phyloP scores from a whole-genome alignment of 2,888 invertebrate species.

The Coelinius sp. region DNA sequence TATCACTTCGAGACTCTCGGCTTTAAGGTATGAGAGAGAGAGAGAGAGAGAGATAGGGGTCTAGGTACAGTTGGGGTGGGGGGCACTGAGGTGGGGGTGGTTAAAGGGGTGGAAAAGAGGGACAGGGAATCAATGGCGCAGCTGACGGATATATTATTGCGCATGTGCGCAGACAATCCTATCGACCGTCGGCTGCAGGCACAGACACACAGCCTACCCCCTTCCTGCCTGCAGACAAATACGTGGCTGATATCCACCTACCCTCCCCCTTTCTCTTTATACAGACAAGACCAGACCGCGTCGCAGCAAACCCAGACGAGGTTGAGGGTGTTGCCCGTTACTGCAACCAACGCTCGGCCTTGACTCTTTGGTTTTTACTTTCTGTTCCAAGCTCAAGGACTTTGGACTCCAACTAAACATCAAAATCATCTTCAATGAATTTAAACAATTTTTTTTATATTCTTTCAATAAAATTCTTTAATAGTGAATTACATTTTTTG shows the following conservation, averaged over 20 bases:
- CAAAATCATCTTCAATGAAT: neutral
- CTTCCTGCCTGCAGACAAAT: conserved; percentile 55
- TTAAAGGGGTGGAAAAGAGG: conserved; percentile 24
- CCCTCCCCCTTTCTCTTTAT: conserved; percentile 48
- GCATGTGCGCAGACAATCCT: conserved; percentile 70
- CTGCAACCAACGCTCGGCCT: conserved; percentile 59
- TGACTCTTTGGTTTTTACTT: conserved; percentile 61
- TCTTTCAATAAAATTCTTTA: too few relatives aligned
- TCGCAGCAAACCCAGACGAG: conserved; percentile 40
- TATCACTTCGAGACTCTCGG: conserved; percentile 59
- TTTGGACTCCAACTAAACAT: neutral
- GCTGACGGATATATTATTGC: conserved; percentile 64
- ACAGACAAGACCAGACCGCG: conserved; percentile 46
- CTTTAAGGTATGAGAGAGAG: conserved; percentile 56
- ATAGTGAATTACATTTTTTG: too few relatives aligned
- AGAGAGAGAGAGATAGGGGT: too few relatives aligned
- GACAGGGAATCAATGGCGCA: conserved; percentile 68
- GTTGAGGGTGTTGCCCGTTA: conserved; percentile 46
- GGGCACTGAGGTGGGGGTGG: conserved; percentile 30
- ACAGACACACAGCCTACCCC: conserved; percentile 66
- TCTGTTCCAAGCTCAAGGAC: conserved; percentile 49
- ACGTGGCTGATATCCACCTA: neutral
- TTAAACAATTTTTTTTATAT: neutral
- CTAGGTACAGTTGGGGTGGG: conserved; percentile 3
- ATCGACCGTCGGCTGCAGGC: conserved; percentile 68